Conservation (phyloP, 2,113 vertebrate genomes). For the Zapornia atra region DNA sequence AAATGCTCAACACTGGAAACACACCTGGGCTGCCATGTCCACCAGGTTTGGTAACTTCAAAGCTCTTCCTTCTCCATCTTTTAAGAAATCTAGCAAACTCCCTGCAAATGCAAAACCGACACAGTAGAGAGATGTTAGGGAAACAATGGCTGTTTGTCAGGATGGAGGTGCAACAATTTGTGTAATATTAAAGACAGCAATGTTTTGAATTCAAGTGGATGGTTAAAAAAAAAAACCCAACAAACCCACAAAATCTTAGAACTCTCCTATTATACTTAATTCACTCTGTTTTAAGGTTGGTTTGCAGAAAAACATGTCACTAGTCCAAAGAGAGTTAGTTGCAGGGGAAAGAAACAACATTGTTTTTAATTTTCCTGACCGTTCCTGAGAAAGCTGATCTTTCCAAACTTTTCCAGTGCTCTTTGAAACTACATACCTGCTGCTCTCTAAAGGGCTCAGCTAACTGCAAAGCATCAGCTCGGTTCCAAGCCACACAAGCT, state of each 20-base stretch:
- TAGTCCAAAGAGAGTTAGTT: not conserved
- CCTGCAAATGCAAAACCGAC: slow-evolving; percentile 77
- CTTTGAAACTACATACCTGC: not conserved
- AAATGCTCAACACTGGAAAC: not conserved
- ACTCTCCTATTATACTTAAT: not conserved
- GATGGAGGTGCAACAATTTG: not conserved
- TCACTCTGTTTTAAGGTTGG: not conserved
- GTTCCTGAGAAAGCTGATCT: not conserved
- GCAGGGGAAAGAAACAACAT: not conserved
- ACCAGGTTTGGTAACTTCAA: slow-evolving; percentile 95
- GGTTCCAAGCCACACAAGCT: slow-evolving; percentile 30
- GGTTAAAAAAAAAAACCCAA: not conserved
- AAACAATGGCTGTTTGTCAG: not conserved
- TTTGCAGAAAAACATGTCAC: not conserved
- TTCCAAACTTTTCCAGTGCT: slow-evolving; percentile 4
- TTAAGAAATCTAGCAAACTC: slow-evolving; percentile 94
- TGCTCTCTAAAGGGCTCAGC: slow-evolving; percentile 22
- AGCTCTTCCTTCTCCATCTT: slow-evolving; percentile 89
- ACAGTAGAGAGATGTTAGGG: not conserved
- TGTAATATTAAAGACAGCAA: not conserved
- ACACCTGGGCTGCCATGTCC: slow-evolving; percentile 97
- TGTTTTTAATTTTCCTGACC: not conserved
- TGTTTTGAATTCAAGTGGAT: not conserved
- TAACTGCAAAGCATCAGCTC: slow-evolving; percentile 1
- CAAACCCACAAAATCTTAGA: not conserved